Evolutionary conservation across 2,888 invertebrate species (phyloP), one percentile per base, ranked within the genome.

Genomic region (Neoscelio sp.): DNA sequence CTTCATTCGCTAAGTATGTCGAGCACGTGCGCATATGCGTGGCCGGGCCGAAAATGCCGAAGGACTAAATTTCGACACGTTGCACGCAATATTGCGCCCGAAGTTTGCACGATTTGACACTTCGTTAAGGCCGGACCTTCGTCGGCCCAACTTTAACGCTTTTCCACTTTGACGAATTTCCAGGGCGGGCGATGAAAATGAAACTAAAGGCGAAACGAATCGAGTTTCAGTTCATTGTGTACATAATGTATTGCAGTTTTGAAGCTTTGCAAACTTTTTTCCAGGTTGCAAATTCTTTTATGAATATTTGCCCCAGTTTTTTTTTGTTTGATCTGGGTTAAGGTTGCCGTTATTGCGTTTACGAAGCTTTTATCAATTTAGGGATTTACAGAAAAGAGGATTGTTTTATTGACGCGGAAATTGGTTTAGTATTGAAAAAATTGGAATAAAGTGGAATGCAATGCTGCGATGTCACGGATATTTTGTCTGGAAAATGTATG

Each of bases 11-110:
- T 44, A 67, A 60, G 58, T 77, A 65, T 78, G 54, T 60, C 56
- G 52, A 56, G 68, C 68, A 64, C 64, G 75, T 76, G 67, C 42
- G 60, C 70, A 52, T 35, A 28, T 50, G 74, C 65, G 56, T 38
- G 15, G 33, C 17, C 18, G 60, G 35, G 35, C 3, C 20, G 1
- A 18, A 60, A 44, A 40, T 35, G 46, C 56, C 28, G 28, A 33
- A 30, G 44, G 20, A 35, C 50, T 6, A 28, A 60, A 71, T 71
- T 44, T 52, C 52, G 42, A 26, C 52, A 50, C 71, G 52, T 42
- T 42, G 62, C 62, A 6, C 50, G 60, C 46, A 62, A 62, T 46
- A 20, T 46, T 62, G 20, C 28, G 12, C 35, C 35, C 35, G 10
- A 28, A 28, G 5, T 15, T 42, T 12, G 42, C 17, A 18, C 20